phyloP scores from a whole-genome alignment of 2,888 invertebrate genomes.

The Epinotia bilunana region DNA sequence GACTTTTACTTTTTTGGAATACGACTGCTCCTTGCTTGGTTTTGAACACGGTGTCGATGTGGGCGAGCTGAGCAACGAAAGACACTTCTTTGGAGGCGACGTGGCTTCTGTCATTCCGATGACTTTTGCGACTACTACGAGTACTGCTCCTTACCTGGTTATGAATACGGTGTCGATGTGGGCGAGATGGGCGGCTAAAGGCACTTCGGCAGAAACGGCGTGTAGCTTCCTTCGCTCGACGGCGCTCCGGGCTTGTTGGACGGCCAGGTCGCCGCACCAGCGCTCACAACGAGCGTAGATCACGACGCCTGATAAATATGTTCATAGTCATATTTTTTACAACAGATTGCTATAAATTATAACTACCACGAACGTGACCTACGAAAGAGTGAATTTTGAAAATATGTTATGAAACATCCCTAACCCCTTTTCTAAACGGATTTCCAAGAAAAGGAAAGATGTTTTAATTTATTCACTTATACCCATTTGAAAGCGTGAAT shows the following conservation, averaged over 20 bases:
- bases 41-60: slow-evolving; percentile 85
- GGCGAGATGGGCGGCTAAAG: slow-evolving; percentile 69
- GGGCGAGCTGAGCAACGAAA: slow-evolving; percentile 57
- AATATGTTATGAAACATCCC: no score
- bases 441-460: no score
- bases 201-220: slow-evolving; percentile 61
- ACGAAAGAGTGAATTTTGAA: neutral
- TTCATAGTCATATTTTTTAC: no score
- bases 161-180: slow-evolving; percentile 85
- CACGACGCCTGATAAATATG: slow-evolving; percentile 67
- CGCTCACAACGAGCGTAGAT: slow-evolving; percentile 79
- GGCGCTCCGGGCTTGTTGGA: slow-evolving; percentile 72
- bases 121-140: neutral
- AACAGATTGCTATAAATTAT: no score
- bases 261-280: slow-evolving; percentile 81
- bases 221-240: slow-evolving; percentile 71
- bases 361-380: neutral
- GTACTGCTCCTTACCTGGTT: slow-evolving; percentile 74
- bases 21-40: slow-evolving; percentile 73
- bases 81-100: no score
- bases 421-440: no score
- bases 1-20: no score
- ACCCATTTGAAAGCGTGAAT: no score
- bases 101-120: neutral
- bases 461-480: no score